phyloP scores from a whole-genome alignment of 2,888 invertebrate genomes.

The Eulithis testata region DNA sequence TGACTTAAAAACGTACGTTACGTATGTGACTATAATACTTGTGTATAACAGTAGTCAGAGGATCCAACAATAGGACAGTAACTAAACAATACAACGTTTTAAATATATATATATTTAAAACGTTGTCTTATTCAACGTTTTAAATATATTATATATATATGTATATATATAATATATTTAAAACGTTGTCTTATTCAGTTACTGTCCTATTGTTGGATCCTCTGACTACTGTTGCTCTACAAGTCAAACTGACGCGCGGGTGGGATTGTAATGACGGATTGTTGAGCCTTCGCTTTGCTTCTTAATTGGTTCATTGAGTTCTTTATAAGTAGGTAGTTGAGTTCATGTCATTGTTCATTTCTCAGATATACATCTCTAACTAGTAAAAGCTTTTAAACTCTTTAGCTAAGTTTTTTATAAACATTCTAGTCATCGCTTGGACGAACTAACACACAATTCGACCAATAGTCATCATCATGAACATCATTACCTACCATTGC shows the following conservation, averaged over 20 bases:
- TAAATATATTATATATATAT: too few relatives aligned
- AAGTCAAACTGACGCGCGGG: conserved; percentile 36
- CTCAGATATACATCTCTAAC: conserved; percentile 21
- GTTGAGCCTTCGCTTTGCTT: conserved; percentile 41
- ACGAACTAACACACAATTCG: too few relatives aligned
- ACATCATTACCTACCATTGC: neutral
- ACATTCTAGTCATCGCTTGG: neutral
- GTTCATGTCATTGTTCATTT: conserved; percentile 38
- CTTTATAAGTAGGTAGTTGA: conserved; percentile 23
- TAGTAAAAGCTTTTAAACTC: conserved; percentile 9
- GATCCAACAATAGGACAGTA: too few relatives aligned
- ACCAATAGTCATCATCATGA: neutral
- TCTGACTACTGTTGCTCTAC: conserved; percentile 18
- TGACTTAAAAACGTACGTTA: too few relatives aligned
- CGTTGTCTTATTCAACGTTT: too few relatives aligned
- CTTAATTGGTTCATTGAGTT: conserved; percentile 51
- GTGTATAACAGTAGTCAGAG: too few relatives aligned
- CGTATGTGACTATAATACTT: too few relatives aligned
- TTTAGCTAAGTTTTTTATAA: neutral
- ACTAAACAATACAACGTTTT: too few relatives aligned
- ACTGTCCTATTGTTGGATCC: neutral
- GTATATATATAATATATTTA: too few relatives aligned
- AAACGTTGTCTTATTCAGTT: neutral
- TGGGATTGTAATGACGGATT: conserved; percentile 46
- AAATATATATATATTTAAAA: too few relatives aligned